Conservation (phyloP, 2,113 vertebrate species). For the Anolis sagrei region DNA sequence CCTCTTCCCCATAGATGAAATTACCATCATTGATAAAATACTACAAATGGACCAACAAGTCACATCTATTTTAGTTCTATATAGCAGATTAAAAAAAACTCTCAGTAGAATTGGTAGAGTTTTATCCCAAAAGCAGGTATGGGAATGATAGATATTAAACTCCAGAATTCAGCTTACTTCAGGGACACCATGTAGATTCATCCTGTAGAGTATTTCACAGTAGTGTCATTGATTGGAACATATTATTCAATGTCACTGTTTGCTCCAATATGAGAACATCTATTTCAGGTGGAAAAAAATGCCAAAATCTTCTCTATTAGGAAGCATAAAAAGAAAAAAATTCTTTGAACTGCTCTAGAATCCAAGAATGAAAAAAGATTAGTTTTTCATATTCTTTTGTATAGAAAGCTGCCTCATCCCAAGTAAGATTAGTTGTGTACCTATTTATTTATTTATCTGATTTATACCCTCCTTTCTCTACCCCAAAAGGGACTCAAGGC, state of each 20-base stretch:
- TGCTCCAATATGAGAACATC: not conserved
- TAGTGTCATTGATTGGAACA: not conserved
- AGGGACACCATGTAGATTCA: not conserved
- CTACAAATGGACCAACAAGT: not conserved
- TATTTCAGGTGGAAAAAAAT: not conserved
- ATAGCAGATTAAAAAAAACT: not conserved
- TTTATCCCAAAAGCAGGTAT: fast-evolving
- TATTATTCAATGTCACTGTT: not conserved
- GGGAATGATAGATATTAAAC: not conserved
- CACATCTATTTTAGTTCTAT: not conserved
- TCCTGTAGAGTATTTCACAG: not conserved
- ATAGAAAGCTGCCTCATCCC: no score
- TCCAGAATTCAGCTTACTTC: not conserved
- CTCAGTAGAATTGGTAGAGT: slow-evolving; percentile 2
- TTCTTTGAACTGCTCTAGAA: no score
- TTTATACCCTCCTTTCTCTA: no score
- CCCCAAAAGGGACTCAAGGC: no score
- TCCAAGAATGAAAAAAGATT: no score
- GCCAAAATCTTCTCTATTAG: no score
- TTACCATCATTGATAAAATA: not conserved
- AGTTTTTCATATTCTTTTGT: no score
- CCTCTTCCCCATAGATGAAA: slow-evolving; percentile 18
- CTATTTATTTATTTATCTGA: no score
- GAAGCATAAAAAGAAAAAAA: no score
- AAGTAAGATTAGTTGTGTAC: no score